Evolutionary conservation across 2,888 invertebrate species (phyloP), one percentile per base, ranked within the genome.

Genomic region (Euproctis similis): DNA sequence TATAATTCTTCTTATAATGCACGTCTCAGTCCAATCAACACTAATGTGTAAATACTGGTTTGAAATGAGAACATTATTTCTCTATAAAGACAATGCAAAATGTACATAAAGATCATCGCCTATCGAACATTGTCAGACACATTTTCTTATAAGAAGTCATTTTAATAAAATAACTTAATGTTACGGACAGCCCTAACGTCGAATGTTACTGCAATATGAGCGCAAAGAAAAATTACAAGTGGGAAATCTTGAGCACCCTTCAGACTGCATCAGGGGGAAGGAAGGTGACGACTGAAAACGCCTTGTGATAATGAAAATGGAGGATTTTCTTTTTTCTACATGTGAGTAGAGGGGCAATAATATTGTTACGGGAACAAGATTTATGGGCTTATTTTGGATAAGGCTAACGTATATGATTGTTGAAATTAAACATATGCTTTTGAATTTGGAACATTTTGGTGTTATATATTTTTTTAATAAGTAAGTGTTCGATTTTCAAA

Each of bases 191-290:
- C 48, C 48, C 48, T 48, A 34, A 36, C 16, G 13, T 26, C 6
- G 49, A 47, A 50, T 53, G 58, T 59, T 71, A 59, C 49, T 61
- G 65, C 66, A 69, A 68, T 70, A 71, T 66, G 67, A 56, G 53
- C 38, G 57, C 40, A 41, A 55, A 59, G 70, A 72, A 70, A 76
- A 75, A 77, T 75, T 74, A 69, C 71, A 58, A 63, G 63, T 59
- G 58, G 63, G 64, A 68, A 67, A 69, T 63, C 59, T 61, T 53
- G 48, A 59, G 59, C 61, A 58, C 70, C 71, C 70, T 68, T 55
- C 58, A 47, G 49, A 54, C 50, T 59, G 57, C 62, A 59, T 46
- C 45, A 46, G 44, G 50, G 47, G 50, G 31, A 31, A 45, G 50
- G 31, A 31, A 45, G 40, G 52, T 41, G 47, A 41, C 51, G 46